Conservation (phyloP, 92 coral and sea anemone species). For the Phenganax marumi region DNA sequence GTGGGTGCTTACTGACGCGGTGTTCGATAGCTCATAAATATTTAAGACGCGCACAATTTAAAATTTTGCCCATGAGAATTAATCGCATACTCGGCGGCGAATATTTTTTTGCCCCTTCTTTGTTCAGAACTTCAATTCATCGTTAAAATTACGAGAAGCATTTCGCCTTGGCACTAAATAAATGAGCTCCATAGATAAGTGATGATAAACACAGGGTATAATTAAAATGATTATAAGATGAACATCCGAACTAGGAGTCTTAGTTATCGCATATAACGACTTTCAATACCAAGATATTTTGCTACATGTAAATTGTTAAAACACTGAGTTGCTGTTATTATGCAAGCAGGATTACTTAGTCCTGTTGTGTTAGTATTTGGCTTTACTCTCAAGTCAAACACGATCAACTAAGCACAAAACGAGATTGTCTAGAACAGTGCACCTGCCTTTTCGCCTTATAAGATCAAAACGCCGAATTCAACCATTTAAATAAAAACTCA, state of each 20-base stretch:
- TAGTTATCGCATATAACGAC: neutral
- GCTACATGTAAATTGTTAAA: too few relatives aligned
- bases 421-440: neutral
- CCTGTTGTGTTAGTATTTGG: neutral
- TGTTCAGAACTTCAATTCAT: neutral
- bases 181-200: neutral
- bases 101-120: neutral
- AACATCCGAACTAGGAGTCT: neutral
- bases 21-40: slow-evolving; percentile 33
- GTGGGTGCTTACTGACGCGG: slow-evolving; percentile 14
- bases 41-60: slow-evolving; percentile 19
- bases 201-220: neutral
- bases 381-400: neutral
- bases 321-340: neutral
- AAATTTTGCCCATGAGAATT: slow-evolving; percentile 8
- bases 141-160: neutral
- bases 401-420: slow-evolving; percentile 16
- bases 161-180: neutral
- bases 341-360: neutral
- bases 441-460: slow-evolving; percentile 13
- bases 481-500: neutral
- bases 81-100: slow-evolving; percentile 10
- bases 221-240: slow-evolving; percentile 21
- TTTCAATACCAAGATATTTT: too few relatives aligned
- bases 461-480: neutral